Base-by-base conservation (phyloP, 1,140 invertebrate genomes). In the Subanguina moxae region DNA sequence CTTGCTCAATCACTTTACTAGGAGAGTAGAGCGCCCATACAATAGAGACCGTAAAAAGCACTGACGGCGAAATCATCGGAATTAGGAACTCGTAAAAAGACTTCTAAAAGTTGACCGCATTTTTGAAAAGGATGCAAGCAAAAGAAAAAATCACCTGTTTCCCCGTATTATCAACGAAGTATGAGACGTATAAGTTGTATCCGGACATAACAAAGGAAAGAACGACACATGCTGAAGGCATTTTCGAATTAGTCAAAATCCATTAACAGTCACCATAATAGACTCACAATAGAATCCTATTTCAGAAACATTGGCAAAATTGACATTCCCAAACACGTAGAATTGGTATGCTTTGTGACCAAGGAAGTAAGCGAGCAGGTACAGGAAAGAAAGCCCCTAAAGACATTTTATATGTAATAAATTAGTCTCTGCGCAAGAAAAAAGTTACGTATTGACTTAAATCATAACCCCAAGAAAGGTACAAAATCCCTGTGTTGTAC, bases 381-480 rank as follows among this genome's bases (percentile, higher is more conserved):
- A 80, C 59, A 82, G 78, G 19, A 80, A 32, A 1, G 70, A 70
- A 17, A 80, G 72, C 11, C 79, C 78, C 78, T 80, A 27, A 62
- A 75, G 64, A n/a, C 17, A 70, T 38, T 13, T 52, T 5, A 19
- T 43, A 58, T 9, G 3, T 21, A 21, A 46, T 28, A 7, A 52
- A 8, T 15, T 52, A 25, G 15, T 19, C 17, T 21, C 15, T 21
- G 3, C 15, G 3, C 23, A 32, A 27, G 21, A 59, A 42, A 65
- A 62, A 25, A 74, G 74, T 83, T 73, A 86, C 86, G 61, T 85
- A 76, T 71, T 85, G 84, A 74, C 84, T 84, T 64, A 85, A 74
- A 75, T 87, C 86, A 67, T 87, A 87, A 9, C 82, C 84, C 86
- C 86, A 87, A 8, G 86, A 86, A 15, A 87, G 71, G 75, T 84